Conservation (phyloP, 2,113 vertebrate species). For the Siniperca knerii region DNA sequence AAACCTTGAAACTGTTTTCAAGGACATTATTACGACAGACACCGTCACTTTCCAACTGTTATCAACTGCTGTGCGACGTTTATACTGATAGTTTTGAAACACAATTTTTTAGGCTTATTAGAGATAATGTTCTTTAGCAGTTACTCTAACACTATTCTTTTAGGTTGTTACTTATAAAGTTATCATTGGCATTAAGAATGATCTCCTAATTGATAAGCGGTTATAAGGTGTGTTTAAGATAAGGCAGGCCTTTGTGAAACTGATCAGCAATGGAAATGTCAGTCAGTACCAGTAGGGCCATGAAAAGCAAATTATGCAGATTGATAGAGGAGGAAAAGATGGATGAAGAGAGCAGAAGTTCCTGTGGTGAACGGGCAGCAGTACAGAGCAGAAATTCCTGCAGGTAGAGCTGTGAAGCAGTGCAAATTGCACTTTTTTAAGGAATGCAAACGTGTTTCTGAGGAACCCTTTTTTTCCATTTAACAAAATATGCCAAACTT, state of each 20-base stretch:
- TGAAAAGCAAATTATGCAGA: slow-evolving; percentile 6
- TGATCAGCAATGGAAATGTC: not conserved
- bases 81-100: not conserved
- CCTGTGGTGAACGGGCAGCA: slow-evolving; percentile 48
- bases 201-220: not conserved
- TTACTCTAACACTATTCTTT: not conserved
- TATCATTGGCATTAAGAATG: not conserved
- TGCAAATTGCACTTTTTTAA: not conserved
- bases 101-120: not conserved
- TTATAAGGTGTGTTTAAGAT: not conserved
- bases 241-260: not conserved
- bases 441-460: not conserved
- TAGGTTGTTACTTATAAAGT: not conserved
- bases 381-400: slow-evolving; percentile 21
- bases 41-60: slow-evolving; percentile 6
- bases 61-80: not conserved
- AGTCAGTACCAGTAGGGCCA: not conserved
- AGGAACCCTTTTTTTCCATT: not conserved
- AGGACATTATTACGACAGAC: slow-evolving; percentile 23
- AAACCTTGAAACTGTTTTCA: slow-evolving; percentile 47
- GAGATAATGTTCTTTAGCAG: not conserved
- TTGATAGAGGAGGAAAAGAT: slow-evolving; percentile 29
- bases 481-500: too few species aligned
- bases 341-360: slow-evolving; percentile 32
- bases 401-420: not conserved